A percentile compares a stretch with the other conserved stretches of the same genome.
phyloP scores from a whole-genome alignment of 2,888 invertebrate genomes.

The Gibbula magus region DNA sequence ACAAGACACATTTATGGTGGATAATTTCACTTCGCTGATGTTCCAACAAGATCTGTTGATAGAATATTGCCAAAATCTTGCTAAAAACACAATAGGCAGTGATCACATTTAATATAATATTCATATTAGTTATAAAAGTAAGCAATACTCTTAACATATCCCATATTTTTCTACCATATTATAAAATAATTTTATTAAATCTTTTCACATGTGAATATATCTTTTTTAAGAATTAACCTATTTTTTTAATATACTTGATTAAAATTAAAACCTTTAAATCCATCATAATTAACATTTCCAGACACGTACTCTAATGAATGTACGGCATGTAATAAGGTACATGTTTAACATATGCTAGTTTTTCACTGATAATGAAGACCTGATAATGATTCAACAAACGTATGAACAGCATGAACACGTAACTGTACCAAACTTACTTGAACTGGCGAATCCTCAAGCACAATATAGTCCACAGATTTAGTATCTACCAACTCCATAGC shows the following conservation, averaged over 20 bases:
- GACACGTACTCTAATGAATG: too few species aligned
- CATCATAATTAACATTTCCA: neutral
- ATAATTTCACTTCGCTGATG: neutral
- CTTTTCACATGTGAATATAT: neutral
- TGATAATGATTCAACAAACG: too few species aligned
- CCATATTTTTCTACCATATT: neutral
- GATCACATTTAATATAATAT: neutral
- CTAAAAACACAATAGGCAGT: neutral
- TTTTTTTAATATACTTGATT: neutral
- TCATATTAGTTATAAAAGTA: neutral
- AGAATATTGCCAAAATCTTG: neutral
- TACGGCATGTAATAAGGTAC: too few species aligned
- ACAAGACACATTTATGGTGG: neutral
- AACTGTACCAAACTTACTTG: neutral
- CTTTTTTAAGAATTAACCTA: neutral
- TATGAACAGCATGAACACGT: too few species aligned
- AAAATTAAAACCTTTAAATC: neutral
- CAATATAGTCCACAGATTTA: neutral
- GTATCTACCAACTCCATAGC: slow-evolving; percentile 11
- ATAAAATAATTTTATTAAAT: neutral
- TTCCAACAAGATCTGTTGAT: neutral
- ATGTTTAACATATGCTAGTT: too few species aligned
- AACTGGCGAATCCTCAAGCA: neutral
- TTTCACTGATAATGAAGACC: too few species aligned
- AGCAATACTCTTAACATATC: neutral